Base-by-base conservation (phyloP, 1,140 invertebrate species). In the Hylyphantes graminicola region DNA sequence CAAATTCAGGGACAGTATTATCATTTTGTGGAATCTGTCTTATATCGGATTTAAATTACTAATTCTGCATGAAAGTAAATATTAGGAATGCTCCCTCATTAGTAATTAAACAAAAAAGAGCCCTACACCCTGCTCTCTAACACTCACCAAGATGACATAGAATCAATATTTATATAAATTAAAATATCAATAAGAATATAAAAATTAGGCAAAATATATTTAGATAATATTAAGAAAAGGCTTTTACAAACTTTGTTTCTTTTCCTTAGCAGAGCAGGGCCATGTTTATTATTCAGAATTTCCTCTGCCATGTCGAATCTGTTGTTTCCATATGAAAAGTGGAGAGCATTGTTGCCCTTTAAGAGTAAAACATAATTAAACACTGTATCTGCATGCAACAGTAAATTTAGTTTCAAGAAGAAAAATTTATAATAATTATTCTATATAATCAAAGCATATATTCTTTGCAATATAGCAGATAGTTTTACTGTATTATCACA, bases 241-340 rank as follows among this genome's bases (percentile, higher is more conserved):
- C 12, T 48, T 51, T 50, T 19, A 76, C 54, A n/a, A 13, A 76
- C 59, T 50, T 76, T 63, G 48, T 63, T 64, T 13, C 64, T 76
- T 13, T 55, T 17, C 7, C 2, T 76, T 13, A 76, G 59, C 10
- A 76, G 51, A 57, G n/a, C 59, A 7, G 13, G 11, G 17, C 48
- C 74, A 76, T 8, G 51, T 8, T 55, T 61, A 17, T 76, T 57
- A 7, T n/a, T 63, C 8, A 76, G 48, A 10, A 76, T 15, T 13
- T 51, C 50, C 13, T 76, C 59, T 48, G 12, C 59, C 15, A 76
- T 76, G 19, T 64, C 72, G 35, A 74, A 74, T 74, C 54, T 57
- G 19, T 74, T 35, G 54, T 74, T 74, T 7, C 72, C 21, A 35
- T 12, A 74, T 57, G 72, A 53, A 35, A 74, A 74, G 35, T 74